Evolutionary conservation across 2,113 vertebrate genomes (phyloP).

Genomic region (Pituophis catenifer): DNA sequence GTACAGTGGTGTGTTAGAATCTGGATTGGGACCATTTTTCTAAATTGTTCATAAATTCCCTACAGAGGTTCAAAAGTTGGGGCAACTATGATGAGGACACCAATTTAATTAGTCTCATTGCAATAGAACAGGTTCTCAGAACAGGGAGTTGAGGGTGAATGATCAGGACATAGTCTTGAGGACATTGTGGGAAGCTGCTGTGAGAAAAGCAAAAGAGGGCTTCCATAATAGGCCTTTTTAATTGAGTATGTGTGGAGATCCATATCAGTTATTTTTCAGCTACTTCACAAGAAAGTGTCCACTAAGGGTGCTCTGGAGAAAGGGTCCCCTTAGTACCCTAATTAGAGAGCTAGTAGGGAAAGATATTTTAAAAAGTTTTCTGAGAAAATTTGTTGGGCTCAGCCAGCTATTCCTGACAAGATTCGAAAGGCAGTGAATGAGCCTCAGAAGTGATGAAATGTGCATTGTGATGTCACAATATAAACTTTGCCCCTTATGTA

Average conservation of each 20-base stretch:
- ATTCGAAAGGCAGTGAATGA: not conserved
- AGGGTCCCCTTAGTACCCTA: not conserved
- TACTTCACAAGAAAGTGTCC: not conserved
- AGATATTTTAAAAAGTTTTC: not conserved
- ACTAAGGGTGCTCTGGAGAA: not conserved
- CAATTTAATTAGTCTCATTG: not conserved
- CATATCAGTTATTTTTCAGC: not conserved
- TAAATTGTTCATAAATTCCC: not conserved
- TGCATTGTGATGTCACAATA: not conserved
- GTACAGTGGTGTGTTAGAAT: not conserved
- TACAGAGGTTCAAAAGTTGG: not conserved
- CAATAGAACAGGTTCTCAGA: not conserved
- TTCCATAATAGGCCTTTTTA: not conserved
- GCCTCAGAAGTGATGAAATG: not conserved
- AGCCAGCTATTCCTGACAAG: not conserved
- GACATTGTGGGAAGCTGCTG: not conserved
- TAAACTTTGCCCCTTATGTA: not conserved
- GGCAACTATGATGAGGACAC: not conserved
- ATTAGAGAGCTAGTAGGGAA: not conserved
- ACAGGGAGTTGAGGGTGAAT: not conserved
- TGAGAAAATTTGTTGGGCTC: not conserved
- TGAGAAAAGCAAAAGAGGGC: not conserved
- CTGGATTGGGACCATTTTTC: not conserved
- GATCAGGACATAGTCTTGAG: not conserved
- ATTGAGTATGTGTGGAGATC: not conserved